Evolutionary conservation across 2,888 invertebrate species (phyloP), one percentile per base, ranked within the genome.

Genomic region (Patella depressa): DNA sequence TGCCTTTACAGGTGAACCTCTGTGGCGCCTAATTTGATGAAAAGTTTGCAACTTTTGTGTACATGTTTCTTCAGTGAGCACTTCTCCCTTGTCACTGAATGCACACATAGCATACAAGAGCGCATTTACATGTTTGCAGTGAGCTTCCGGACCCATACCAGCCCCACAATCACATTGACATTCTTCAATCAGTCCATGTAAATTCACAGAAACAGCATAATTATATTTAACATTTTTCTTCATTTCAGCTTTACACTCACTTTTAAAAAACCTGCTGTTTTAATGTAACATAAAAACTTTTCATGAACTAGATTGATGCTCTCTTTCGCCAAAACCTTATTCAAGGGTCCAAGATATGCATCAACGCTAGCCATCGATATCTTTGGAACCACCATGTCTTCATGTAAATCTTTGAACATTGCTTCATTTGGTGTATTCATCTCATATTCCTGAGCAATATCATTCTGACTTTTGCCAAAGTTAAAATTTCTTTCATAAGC

Each of bases 121-220:
- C 3, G 71, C 24, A 71, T n/a, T 71, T 19, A 71, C 71, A 71
- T 71, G 71, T 71, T 71, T 71, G 9, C 71, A 71, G 19, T 71
- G 71, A 3, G 71, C 71, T 71, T 71, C 71, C 14, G 71, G 71
- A 15, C 71, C 71, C 7, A 71, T 71, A 29, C 71, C 71, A n/a
- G 71, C 71, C 14, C 71, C 71, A 4, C 71, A 71, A 71, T 71
- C 71, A 71, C 71, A 71, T 71, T 71, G 71, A 34, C 71, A 71
- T 71, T 71, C 71, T 15, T 29, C 17, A 4, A 57, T 57, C 14
- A 14, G 14, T 17, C 57, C 57, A 57, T 57, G 15, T 57, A 17
- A 14, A 57, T 9, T 17, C 15, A 57, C 17, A 57, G 57, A 57
- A 57, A 57, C 57, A 17, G 3, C 57, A 57, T 4, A 2, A 17